These are phyloP conservation scores for Hofmannophila pseudospretella DNA, from an alignment of 2,888 invertebrate species.

Conservation along the genomic window DNA sequence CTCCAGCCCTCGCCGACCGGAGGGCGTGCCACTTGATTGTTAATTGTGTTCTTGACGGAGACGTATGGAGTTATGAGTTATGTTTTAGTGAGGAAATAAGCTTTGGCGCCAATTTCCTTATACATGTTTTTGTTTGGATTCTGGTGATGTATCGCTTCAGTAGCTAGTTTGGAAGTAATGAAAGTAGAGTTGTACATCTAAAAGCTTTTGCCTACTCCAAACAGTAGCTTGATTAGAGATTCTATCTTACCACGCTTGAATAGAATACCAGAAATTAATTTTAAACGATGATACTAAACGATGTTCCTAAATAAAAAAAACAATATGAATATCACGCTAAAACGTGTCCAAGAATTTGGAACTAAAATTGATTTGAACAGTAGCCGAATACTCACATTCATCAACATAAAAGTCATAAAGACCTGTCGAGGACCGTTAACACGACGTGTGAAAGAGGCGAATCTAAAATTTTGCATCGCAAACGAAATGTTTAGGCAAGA, in stretches of 20 bases:
- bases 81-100: neutral
- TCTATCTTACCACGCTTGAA: no score
- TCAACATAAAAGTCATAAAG: neutral
- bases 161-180: no score
- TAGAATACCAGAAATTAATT: no score
- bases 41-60: constrained; percentile 67
- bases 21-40: constrained; percentile 39
- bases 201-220: no score
- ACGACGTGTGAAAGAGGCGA: constrained; percentile 16
- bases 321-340: no score
- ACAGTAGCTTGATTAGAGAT: no score
- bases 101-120: neutral
- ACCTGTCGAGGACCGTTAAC: neutral
- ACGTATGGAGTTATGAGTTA: constrained; percentile 3
- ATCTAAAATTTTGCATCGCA: constrained; percentile 23
- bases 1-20: constrained; percentile 35
- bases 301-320: no score
- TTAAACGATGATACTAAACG: no score
- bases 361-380: no score
- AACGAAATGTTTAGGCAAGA: constrained; percentile 21
- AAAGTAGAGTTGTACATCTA: no score
- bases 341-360: no score
- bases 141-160: neutral
- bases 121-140: no score
- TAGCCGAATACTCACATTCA: neutral